These are phyloP conservation scores for Minunthozetes semirufus DNA, from an alignment of 2,888 invertebrate species.

Conservation along the genomic window DNA sequence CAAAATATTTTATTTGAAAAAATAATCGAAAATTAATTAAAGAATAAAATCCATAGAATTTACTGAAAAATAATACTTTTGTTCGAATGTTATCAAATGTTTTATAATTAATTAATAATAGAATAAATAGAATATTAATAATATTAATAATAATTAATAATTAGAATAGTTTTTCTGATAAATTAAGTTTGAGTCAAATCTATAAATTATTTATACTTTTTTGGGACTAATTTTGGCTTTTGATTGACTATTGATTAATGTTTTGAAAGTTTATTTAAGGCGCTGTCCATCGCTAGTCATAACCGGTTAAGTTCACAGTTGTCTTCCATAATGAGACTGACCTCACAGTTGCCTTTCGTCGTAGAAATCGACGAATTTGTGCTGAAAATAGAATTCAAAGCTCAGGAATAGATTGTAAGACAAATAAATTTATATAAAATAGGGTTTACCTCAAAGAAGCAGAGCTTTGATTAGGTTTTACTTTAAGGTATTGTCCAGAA, in stretches of 20 bases:
- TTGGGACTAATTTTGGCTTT: background rate
- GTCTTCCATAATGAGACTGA: slow-evolving; percentile 1
- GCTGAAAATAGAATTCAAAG: background rate
- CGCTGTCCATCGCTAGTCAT: slow-evolving; percentile 11
- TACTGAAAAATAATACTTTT: slow-evolving; percentile 2
- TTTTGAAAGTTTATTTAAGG: background rate
- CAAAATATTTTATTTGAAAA: too few relatives aligned
- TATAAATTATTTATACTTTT: background rate
- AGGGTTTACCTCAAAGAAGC: background rate
- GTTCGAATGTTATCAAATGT: background rate
- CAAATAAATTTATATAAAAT: background rate
- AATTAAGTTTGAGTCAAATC: background rate
- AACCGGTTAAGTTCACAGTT: slow-evolving; percentile 8
- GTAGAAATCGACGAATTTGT: background rate
- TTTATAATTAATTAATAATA: too few relatives aligned
- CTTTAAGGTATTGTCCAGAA: background rate
- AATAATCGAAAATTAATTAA: too few relatives aligned
- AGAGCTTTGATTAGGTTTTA: background rate
- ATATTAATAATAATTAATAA: background rate
- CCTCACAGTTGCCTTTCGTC: background rate
- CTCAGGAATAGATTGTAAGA: too few relatives aligned
- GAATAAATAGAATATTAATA: background rate
- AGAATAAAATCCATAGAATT: background rate
- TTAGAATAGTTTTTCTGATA: background rate
- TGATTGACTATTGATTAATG: background rate